phyloP scores from a whole-genome alignment of 2,888 invertebrate species.

The Hirtodrosophila histrioides region DNA sequence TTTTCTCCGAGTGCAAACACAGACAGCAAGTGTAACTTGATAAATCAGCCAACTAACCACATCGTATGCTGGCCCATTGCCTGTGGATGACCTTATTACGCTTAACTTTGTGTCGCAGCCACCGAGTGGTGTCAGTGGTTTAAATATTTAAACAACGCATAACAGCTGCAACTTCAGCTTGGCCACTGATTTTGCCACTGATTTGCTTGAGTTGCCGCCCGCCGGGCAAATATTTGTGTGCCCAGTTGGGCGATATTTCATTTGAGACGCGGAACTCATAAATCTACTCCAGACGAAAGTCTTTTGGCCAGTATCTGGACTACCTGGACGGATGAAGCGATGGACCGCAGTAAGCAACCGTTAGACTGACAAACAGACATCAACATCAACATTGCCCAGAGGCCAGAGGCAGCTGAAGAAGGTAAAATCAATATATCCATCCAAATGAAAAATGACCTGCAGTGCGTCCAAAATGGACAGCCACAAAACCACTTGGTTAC shows the following conservation, averaged over 20 bases:
- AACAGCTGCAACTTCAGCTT: slow-evolving; percentile 25
- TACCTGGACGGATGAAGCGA: slow-evolving; percentile 41
- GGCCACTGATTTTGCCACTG: slow-evolving; percentile 40
- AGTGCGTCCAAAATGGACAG: slow-evolving; percentile 49
- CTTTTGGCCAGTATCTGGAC: slow-evolving; percentile 17
- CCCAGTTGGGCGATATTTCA: slow-evolving; percentile 71
- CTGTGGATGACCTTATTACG: slow-evolving; percentile 73
- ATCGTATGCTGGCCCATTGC: slow-evolving; percentile 47
- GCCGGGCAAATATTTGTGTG: slow-evolving; percentile 66
- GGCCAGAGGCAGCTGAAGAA: slow-evolving; percentile 4
- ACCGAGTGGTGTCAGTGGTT: slow-evolving; percentile 34
- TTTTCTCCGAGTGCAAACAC: background rate
- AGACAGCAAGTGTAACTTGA: slow-evolving; percentile 50
- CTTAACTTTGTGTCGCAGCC: slow-evolving; percentile 19
- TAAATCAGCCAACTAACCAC: slow-evolving; percentile 72
- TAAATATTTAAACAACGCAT: slow-evolving; percentile 67
- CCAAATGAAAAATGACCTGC: slow-evolving; percentile 78
- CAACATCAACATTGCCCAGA: slow-evolving; percentile 58
- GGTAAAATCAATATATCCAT: slow-evolving; percentile 80
- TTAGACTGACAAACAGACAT: slow-evolving; percentile 81
- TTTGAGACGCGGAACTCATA: slow-evolving; percentile 73
- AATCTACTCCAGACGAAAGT: slow-evolving; percentile 63
- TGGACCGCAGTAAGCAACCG: slow-evolving; percentile 65
- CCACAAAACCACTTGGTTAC: slow-evolving; percentile 33
- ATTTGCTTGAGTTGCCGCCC: slow-evolving; percentile 50